Evolutionary conservation across 2,113 vertebrate species (phyloP).

Genomic region (Motacilla alba): DNA sequence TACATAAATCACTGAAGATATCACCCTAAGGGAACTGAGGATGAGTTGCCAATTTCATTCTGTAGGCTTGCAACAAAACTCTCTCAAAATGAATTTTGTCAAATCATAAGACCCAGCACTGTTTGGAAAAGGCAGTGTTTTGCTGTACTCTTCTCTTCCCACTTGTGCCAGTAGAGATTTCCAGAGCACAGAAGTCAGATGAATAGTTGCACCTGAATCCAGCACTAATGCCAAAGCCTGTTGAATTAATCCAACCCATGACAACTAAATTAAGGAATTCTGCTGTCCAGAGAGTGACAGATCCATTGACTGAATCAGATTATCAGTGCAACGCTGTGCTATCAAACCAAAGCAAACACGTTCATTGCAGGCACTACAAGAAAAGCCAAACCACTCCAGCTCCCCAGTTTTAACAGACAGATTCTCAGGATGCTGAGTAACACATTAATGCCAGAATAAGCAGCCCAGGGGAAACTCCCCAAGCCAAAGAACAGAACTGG

Average conservation of each 20-base stretch:
- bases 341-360: neutral
- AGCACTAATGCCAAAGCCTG: neutral
- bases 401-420: neutral
- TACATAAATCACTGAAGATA: slow-evolving; percentile 46
- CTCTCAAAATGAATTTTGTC: slow-evolving; percentile 15
- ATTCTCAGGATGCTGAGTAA: neutral
- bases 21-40: slow-evolving; percentile 1
- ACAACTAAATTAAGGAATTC: neutral
- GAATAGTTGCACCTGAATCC: slow-evolving; percentile 11
- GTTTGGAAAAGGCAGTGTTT: neutral
- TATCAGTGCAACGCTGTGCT: neutral
- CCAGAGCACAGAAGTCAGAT: neutral
- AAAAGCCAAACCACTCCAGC: neutral
- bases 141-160: neutral
- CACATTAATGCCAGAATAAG: neutral
- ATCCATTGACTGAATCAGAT: neutral
- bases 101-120: neutral
- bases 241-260: neutral
- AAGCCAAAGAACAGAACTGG: neutral
- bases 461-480: neutral
- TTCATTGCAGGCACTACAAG: neutral
- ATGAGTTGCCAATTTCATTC: slow-evolving; percentile 35
- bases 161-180: neutral
- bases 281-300: neutral
- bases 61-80: neutral